Evolutionary conservation across 2,113 vertebrate genomes (phyloP), one percentile per base, ranked within the genome.

Genomic region (Leptodactylus fuscus): DNA sequence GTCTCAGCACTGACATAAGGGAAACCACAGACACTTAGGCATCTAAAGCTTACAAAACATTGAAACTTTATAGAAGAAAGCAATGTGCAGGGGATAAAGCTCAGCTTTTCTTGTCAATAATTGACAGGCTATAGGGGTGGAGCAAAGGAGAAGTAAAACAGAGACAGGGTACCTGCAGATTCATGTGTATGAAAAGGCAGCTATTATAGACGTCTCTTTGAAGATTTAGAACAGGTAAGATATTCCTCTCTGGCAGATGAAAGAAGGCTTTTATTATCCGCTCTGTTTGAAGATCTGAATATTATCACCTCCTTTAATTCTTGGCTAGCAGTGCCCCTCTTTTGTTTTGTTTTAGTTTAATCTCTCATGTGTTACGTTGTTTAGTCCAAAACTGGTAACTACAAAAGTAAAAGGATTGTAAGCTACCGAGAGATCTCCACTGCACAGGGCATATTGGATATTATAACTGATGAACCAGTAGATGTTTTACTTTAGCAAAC

Each of bases 161-260:
- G 71, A 91, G 89, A 94, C 91, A 89, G 86, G 90, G 83, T 87
- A 90, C 93, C 92, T 91, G 89, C 92, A 93, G 87, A 90, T 87
- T 87, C 87, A 91, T 90, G 91, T 91, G 81, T 74, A 80, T 83
- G 69, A 79, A 83, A 84, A 83, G 69, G 70, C 65, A 71, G 75
- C 86, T 83, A 87, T 84, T 83, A 79, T 73, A 84, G 36, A 48
- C n/a, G 79, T 73, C 81, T 51, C 86, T 87, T 87, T 87, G 86
- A 87, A 87, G 86, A 87, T 79, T 79, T 87, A 29, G 77, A 79
- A 85, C 62, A 71, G 76, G 75, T 49, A 80, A 85, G 83, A 80
- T 85, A 71, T 82, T 77, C 27, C 87, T 24, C 58, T 60, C 38
- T 84, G 81, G 87, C 87, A 89, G 90, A 92, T 94, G 90, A 92